phyloP scores from a whole-genome alignment of 2,888 invertebrate genomes.

The Callyntrura sp. region DNA sequence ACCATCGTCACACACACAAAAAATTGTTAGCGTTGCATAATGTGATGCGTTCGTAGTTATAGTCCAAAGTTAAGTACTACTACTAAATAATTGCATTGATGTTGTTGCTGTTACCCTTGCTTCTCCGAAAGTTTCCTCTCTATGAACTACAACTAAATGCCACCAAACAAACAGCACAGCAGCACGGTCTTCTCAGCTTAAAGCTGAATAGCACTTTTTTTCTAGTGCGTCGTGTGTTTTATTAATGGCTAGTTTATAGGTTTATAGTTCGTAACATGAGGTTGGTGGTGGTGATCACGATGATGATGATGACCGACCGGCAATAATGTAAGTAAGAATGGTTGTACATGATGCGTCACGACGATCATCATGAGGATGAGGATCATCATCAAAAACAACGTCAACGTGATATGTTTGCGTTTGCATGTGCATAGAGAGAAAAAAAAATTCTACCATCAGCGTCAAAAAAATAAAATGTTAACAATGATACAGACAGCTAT shows the following conservation, averaged over 20 bases:
- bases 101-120: conserved; percentile 10
- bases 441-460: conserved; percentile 46
- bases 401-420: conserved; percentile 1
- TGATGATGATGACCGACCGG: conserved; percentile 34
- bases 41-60: conserved; percentile 1
- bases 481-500: conserved; percentile 7
- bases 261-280: neutral
- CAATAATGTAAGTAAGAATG: conserved; percentile 21
- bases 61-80: too few relatives aligned
- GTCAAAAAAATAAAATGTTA: conserved; percentile 46
- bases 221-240: conserved; percentile 1
- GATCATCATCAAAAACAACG: conserved; percentile 23
- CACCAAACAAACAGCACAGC: too few relatives aligned
- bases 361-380: too few relatives aligned
- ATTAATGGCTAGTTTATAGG: conserved; percentile 48
- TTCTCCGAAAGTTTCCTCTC: conserved; percentile 11
- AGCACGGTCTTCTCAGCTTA: conserved; percentile 14
- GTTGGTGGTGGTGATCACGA: too few relatives aligned
- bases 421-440: too few relatives aligned
- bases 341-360: conserved; percentile 39
- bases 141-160: conserved; percentile 11
- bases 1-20: neutral
- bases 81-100: conserved; percentile 10
- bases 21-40: conserved; percentile 26
- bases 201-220: too few relatives aligned